phyloP scores from a whole-genome alignment of 64 coral and sea anemone species.

The Platygyra sinensis region DNA sequence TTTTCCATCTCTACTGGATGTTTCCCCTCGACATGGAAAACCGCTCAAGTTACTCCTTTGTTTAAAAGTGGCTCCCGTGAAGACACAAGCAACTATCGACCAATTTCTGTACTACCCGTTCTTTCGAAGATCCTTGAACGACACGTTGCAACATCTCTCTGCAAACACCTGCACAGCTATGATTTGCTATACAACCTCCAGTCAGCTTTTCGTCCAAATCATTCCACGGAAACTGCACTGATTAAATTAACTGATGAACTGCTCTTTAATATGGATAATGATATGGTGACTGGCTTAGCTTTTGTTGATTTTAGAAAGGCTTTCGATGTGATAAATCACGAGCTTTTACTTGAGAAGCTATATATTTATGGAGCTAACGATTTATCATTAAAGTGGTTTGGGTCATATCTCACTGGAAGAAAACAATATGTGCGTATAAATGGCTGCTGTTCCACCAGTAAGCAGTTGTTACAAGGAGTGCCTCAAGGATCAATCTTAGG shows the following conservation, averaged over 20 bases:
- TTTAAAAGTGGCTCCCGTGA: background rate
- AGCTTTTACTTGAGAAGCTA: background rate
- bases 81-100: conserved; percentile 41
- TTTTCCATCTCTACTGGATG: background rate
- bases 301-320: conserved; percentile 22
- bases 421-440: background rate
- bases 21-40: conserved; percentile 25
- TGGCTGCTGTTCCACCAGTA: background rate
- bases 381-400: background rate
- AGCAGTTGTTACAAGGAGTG: background rate
- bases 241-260: conserved; percentile 45
- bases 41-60: background rate
- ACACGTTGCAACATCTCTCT: conserved; percentile 36
- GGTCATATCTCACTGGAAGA: conserved; percentile 10
- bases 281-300: background rate
- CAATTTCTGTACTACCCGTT: conserved; percentile 52
- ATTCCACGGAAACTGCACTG: conserved; percentile 49
- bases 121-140: conserved; percentile 48
- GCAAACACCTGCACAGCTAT: conserved; percentile 20
- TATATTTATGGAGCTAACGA: background rate
- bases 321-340: conserved; percentile 31
- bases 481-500: too few species aligned
- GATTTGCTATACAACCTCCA: conserved; percentile 58
- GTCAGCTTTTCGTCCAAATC: conserved; percentile 30
- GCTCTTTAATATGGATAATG: conserved; percentile 31